Conservation (phyloP, 2,113 vertebrate genomes). For the Campylomormyrus tamandua region DNA sequence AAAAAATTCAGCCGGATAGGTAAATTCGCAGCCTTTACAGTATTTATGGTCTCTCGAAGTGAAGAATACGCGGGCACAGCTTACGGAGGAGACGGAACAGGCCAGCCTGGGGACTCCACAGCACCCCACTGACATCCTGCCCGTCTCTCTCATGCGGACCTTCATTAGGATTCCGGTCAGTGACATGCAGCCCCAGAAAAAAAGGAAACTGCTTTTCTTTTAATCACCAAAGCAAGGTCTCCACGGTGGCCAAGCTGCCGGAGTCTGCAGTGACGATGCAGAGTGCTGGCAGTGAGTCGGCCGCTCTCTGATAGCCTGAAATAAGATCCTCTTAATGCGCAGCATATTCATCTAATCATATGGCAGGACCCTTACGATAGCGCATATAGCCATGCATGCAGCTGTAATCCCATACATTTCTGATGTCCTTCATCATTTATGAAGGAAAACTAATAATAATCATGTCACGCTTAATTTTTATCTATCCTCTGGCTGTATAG, state of each 20-base stretch:
- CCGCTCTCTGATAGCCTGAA: background rate
- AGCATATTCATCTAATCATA: background rate
- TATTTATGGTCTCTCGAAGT: background rate
- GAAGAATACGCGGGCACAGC: background rate
- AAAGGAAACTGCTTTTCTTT: background rate
- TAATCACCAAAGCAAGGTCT: background rate
- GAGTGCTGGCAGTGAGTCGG: background rate
- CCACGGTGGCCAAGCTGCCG: too few species aligned
- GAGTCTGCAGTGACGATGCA: background rate
- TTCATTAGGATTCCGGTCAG: conserved; percentile 34
- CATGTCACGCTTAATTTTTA: background rate
- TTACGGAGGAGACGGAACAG: too few species aligned
- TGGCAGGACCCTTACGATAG: background rate
- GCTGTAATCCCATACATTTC: background rate
- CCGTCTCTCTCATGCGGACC: conserved; percentile 31
- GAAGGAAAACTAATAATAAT: background rate
- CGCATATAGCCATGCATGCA: background rate
- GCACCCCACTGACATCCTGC: conserved; percentile 41
- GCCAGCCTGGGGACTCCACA: background rate
- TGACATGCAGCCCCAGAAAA: conserved; percentile 20
- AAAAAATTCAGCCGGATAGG: background rate
- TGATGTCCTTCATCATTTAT: background rate
- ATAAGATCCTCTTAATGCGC: background rate
- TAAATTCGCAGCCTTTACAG: background rate
- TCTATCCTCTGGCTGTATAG: background rate